These are phyloP conservation scores for Pelodiscus sinensis DNA, from an alignment of 2,113 vertebrate species.

Conservation along the genomic window DNA sequence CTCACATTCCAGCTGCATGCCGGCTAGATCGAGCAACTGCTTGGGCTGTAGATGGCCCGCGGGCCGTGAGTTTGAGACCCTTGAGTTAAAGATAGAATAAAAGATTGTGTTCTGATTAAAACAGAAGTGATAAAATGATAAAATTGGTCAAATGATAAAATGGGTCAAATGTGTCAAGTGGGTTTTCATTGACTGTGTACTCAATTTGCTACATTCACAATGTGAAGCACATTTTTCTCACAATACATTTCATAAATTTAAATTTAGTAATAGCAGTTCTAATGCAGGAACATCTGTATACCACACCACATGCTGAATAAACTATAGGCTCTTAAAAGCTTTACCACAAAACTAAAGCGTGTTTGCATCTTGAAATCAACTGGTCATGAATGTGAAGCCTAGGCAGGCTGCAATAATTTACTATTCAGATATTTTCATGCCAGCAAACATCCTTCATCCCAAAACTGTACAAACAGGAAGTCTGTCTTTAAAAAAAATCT, in stretches of 20 bases:
- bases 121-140: not conserved
- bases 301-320: not conserved
- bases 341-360: not conserved
- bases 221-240: not conserved
- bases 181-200: not conserved
- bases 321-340: not conserved
- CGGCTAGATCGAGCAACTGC: too few species aligned
- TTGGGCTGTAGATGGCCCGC: too few species aligned
- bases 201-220: not conserved
- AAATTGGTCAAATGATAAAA: too few species aligned
- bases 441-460: not conserved
- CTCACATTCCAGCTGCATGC: too few species aligned
- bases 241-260: not conserved
- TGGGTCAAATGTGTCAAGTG: not conserved
- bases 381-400: not conserved
- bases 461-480: conserved; percentile 24
- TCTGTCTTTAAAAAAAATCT: not conserved
- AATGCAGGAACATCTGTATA: not conserved
- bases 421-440: not conserved
- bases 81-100: not conserved
- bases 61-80: too few species aligned
- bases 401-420: not conserved
- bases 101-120: not conserved
- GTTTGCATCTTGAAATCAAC: not conserved
- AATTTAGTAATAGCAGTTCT: not conserved